Evolutionary conservation across 2,888 invertebrate species (phyloP).

Genomic region (Drosophila melanocephala): DNA sequence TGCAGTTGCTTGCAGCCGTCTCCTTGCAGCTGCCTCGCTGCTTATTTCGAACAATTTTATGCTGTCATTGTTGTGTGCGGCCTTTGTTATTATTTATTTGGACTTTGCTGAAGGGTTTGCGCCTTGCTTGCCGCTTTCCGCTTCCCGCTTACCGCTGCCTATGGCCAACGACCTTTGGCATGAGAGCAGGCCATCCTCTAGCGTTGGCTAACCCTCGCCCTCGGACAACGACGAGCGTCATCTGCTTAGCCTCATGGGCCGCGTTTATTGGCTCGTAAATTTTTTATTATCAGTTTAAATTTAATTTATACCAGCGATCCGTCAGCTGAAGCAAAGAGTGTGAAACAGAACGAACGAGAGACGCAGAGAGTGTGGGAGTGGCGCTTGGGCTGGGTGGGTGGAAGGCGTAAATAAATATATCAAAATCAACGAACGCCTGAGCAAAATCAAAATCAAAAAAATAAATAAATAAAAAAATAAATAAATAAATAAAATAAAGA

Average conservation of each 20-base stretch:
- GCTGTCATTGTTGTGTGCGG: constrained; percentile 51
- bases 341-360: background rate
- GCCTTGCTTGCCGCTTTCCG: constrained; percentile 6
- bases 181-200: background rate
- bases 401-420: constrained; percentile 67
- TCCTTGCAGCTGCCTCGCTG: constrained; percentile 2
- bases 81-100: constrained; percentile 76
- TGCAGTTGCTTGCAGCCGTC: constrained; percentile 1
- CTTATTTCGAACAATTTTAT: constrained; percentile 33
- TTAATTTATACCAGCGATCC: constrained; percentile 69
- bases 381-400: background rate
- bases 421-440: constrained; percentile 66
- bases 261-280: constrained; percentile 79
- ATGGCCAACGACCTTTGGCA: constrained; percentile 24
- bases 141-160: background rate
- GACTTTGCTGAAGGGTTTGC: constrained; percentile 23
- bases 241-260: constrained; percentile 42
- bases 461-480: constrained; percentile 42
- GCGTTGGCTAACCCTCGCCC: background rate
- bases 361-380: background rate
- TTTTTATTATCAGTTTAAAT: constrained; percentile 79
- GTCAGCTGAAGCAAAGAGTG: constrained; percentile 13
- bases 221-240: background rate
- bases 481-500: constrained; percentile 68
- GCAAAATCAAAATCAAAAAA: constrained; percentile 9